Conservation (phyloP, 2,888 invertebrate genomes). For the Drosophila pegasa region DNA sequence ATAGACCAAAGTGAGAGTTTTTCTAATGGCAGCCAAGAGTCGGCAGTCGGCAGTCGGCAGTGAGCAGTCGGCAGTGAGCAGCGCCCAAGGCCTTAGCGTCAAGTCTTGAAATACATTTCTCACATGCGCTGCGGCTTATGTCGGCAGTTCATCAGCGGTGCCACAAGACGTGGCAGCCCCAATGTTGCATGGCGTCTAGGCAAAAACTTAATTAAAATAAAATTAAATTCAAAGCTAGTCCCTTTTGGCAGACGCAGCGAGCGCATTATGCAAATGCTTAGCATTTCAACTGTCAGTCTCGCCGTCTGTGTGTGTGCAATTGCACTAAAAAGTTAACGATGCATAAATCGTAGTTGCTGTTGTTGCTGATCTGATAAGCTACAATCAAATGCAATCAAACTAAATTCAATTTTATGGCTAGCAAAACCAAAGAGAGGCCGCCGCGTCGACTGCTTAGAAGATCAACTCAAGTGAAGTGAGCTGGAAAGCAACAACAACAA, state of each 20-base stretch:
- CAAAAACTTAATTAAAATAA: slow-evolving; percentile 73
- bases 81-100: slow-evolving; percentile 43
- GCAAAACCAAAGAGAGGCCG: slow-evolving; percentile 49
- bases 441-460: slow-evolving; percentile 48
- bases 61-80: slow-evolving; percentile 2
- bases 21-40: slow-evolving; percentile 18
- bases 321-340: slow-evolving; percentile 72
- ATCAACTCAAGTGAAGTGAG: slow-evolving; percentile 70
- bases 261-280: slow-evolving; percentile 69
- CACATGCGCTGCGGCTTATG: slow-evolving; percentile 23
- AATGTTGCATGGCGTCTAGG: slow-evolving; percentile 30
- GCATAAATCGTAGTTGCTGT: slow-evolving; percentile 63
- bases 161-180: slow-evolving; percentile 29
- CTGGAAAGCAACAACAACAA: slow-evolving; percentile 62
- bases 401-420: slow-evolving; percentile 74
- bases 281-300: slow-evolving; percentile 31
- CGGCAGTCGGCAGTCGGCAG: neutral
- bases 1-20: slow-evolving; percentile 71
- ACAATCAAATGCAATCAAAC: slow-evolving; percentile 81
- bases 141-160: slow-evolving; percentile 50
- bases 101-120: slow-evolving; percentile 23
- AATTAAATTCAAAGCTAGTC: slow-evolving; percentile 55
- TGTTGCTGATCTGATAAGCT: slow-evolving; percentile 69
- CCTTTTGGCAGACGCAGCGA: slow-evolving; percentile 18
- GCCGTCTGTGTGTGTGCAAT: slow-evolving; percentile 23